Base-by-base conservation (phyloP, 2,888 invertebrate genomes). In the Hesperia comma region DNA sequence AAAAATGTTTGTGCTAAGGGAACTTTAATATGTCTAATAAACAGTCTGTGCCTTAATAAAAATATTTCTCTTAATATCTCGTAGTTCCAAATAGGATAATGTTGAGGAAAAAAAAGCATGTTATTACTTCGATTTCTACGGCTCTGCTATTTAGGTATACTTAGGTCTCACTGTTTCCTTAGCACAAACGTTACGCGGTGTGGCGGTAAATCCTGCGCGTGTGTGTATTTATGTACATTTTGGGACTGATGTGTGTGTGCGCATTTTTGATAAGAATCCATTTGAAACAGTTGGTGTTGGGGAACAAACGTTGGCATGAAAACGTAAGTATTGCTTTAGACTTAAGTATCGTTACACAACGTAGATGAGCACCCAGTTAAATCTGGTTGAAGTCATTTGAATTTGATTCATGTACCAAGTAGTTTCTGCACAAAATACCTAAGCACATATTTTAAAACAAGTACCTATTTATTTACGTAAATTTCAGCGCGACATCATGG, bases 221-320 rank as follows among this genome's bases (percentile, higher is more conserved):
- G 75, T 77, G 79, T 82, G 82, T 84, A 70, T 76, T 71, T 69
- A 69, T 74, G 70, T 72, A 72, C 72, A 75, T 70, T 75, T 72
- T 71, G 70, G 70, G 70, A 72, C 71, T 81, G 79, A 74, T 78
- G 79, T 77, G 82, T 81, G 78, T 80, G 86, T 86, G 86, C 84
- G 84, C 81, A 83, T 82, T 79, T 80, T 80, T 79, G 66, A 80
- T 79, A 81, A 80, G 78, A 76, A 71, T 79, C 78, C 75, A 77
- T 79, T 78, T 80, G 68, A 80, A 79, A 87, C 88, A 90, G 91
- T 90, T 91, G 92, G 92, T 92, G 87, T 84, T 82, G 85, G 86
- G 90, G 91, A 90, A 86, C 88, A 90, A 88, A 82, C 71, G 77
- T 80, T 80, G 85, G 83, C 82, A 83, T 84, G 84, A 82, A 75